Evolutionary conservation across 2,888 invertebrate species (phyloP).

Genomic region (Eupithecia centaureata): DNA sequence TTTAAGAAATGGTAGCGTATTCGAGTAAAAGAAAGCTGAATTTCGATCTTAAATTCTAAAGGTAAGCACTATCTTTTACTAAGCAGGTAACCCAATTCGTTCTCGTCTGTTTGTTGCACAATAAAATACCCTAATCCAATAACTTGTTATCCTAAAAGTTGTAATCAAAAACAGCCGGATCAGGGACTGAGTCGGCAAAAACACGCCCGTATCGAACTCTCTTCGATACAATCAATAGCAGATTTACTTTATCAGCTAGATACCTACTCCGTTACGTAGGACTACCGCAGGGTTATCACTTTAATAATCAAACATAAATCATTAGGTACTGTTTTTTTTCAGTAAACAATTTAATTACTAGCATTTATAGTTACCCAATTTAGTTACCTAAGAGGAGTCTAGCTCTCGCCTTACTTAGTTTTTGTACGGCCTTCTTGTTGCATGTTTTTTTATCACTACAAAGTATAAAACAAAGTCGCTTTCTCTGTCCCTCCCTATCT

Average conservation of each 20-base stretch:
- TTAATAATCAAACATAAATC: too few relatives aligned
- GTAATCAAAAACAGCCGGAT: slow-evolving; percentile 24
- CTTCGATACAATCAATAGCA: slow-evolving; percentile 55
- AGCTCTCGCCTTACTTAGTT: too few relatives aligned
- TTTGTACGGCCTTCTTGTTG: too few relatives aligned
- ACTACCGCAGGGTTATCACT: background rate
- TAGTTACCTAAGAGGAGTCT: too few relatives aligned
- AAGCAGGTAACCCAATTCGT: background rate
- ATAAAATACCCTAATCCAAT: slow-evolving; percentile 8
- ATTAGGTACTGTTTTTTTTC: too few relatives aligned
- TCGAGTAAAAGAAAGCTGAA: background rate
- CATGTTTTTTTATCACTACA: too few relatives aligned
- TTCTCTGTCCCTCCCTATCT: too few relatives aligned
- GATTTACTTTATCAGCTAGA: slow-evolving; percentile 49
- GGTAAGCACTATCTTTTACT: background rate
- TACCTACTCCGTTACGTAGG: background rate
- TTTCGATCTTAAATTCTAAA: background rate
- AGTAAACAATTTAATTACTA: too few relatives aligned
- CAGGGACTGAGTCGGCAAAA: slow-evolving; percentile 36
- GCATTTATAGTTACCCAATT: too few relatives aligned
- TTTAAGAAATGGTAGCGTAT: background rate
- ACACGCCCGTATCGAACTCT: slow-evolving; percentile 45
- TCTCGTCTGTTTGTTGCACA: background rate
- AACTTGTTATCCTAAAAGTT: slow-evolving; percentile 9
- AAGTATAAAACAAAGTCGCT: too few relatives aligned